These are phyloP conservation scores for Brachyhypopomus gauderio DNA, from an alignment of 2,113 vertebrate species.

Conservation along the genomic window DNA sequence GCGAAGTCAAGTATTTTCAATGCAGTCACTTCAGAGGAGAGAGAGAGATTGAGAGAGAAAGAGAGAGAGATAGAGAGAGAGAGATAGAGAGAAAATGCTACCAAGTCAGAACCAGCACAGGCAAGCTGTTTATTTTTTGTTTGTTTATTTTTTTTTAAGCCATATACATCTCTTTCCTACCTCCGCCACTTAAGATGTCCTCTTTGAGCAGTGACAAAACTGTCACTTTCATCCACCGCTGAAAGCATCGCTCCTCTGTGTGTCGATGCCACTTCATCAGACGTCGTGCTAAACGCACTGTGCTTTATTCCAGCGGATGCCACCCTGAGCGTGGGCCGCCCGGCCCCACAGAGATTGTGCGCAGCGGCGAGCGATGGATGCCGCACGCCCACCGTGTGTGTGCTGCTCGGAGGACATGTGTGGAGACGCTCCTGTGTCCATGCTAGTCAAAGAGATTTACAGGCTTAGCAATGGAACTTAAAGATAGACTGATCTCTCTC, in stretches of 20 bases:
- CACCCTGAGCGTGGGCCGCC: not conserved
- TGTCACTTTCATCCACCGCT: constrained; percentile 22
- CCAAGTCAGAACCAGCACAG: not conserved
- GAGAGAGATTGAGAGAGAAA: not conserved
- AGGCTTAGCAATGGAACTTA: too few relatives aligned
- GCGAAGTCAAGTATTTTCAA: not conserved
- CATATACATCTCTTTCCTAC: not conserved
- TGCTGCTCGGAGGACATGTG: not conserved
- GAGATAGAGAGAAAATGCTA: constrained; percentile 6
- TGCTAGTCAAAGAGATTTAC: constrained; percentile 9
- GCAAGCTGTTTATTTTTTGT: not conserved
- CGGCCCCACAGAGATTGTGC: not conserved
- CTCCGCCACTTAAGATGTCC: not conserved
- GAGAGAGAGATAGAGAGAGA: not conserved
- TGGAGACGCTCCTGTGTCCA: constrained; percentile 3
- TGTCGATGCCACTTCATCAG: constrained; percentile 1
- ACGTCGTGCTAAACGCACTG: constrained; percentile 17
- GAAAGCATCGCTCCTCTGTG: not conserved
- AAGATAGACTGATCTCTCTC: too few relatives aligned
- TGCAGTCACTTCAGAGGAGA: constrained; percentile 12
- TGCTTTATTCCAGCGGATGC: constrained; percentile 34
- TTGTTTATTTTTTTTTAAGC: not conserved
- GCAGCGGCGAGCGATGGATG: constrained; percentile 6
- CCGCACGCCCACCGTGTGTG: constrained; percentile 10
- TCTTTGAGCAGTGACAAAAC: constrained; percentile 19